Evolutionary conservation across 2,113 vertebrate species (phyloP).

Genomic region (Eolophus roseicapilla): DNA sequence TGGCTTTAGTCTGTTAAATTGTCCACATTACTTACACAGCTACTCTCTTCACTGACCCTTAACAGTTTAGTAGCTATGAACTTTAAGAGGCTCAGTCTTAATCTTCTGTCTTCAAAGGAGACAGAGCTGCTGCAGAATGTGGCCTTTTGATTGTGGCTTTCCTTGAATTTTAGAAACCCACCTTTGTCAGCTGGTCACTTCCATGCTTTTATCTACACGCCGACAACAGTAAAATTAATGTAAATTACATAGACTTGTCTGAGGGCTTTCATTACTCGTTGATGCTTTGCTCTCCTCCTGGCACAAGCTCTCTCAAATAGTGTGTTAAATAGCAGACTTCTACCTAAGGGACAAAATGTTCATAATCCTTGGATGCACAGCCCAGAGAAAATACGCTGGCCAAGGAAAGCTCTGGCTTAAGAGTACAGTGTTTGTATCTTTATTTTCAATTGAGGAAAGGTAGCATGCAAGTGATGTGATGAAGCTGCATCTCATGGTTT

Average conservation of each 20-base stretch:
- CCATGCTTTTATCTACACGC: not conserved
- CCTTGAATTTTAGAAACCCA: constrained; percentile 1
- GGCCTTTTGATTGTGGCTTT: constrained; percentile 27
- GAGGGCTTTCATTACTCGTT: not conserved
- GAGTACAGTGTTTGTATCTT: not conserved
- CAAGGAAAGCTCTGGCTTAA: not conserved
- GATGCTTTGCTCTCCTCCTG: not conserved
- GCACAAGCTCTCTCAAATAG: not conserved
- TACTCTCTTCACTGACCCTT: constrained; percentile 50
- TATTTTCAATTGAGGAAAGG: not conserved
- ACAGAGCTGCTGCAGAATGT: constrained; percentile 35
- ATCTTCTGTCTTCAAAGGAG: constrained; percentile 64
- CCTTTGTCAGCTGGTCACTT: not conserved
- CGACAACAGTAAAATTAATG: not conserved
- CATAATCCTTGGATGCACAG: not conserved
- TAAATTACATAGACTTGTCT: not conserved
- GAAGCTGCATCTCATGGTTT: not conserved
- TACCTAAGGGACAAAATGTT: not conserved
- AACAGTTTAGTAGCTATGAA: constrained; percentile 36
- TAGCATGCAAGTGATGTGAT: not conserved
- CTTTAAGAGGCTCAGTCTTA: constrained; percentile 60
- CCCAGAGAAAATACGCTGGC: not conserved
- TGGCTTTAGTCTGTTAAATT: constrained; percentile 37
- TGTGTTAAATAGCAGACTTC: not conserved
- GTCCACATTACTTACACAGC: constrained; percentile 38